These are phyloP conservation scores for Sussaba pulchella DNA, from an alignment of 2,888 invertebrate species.

Conservation along the genomic window DNA sequence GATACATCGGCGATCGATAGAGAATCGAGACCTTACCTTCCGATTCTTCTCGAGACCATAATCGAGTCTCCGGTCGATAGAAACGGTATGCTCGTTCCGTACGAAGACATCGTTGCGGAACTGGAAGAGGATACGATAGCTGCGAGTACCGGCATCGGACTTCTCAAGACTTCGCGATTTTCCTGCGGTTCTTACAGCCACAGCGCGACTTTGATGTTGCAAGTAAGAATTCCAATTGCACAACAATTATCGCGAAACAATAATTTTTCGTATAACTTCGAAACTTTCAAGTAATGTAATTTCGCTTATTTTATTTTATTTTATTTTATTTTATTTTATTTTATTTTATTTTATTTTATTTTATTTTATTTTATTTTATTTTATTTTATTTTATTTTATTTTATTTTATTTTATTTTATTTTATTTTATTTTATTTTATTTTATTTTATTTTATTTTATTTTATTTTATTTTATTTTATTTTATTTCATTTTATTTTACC, in stretches of 20 bases:
- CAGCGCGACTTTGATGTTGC: constrained; percentile 88
- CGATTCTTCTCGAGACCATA: constrained; percentile 90
- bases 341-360: too few species aligned
- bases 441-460: too few species aligned
- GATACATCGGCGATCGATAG: constrained; percentile 88
- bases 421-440: too few species aligned
- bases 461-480: constrained; percentile 25
- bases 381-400: too few species aligned
- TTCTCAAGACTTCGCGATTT: constrained; percentile 87
- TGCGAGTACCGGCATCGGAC: constrained; percentile 88
- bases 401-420: too few species aligned
- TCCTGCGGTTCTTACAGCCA: constrained; percentile 91
- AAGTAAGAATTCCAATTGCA: constrained; percentile 84
- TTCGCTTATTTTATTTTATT: too few species aligned
- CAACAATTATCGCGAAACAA: too few species aligned
- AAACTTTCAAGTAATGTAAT: background rate
- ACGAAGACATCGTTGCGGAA: constrained; percentile 91
- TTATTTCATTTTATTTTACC: constrained; percentile 8
- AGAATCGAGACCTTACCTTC: constrained; percentile 89
- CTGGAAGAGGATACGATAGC: constrained; percentile 91
- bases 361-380: too few species aligned
- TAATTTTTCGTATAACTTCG: background rate
- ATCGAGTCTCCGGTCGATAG: constrained; percentile 91
- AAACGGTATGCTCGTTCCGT: constrained; percentile 86
- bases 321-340: too few species aligned